phyloP scores from a whole-genome alignment of 2,888 invertebrate species.

The Entomobrya proxima region DNA sequence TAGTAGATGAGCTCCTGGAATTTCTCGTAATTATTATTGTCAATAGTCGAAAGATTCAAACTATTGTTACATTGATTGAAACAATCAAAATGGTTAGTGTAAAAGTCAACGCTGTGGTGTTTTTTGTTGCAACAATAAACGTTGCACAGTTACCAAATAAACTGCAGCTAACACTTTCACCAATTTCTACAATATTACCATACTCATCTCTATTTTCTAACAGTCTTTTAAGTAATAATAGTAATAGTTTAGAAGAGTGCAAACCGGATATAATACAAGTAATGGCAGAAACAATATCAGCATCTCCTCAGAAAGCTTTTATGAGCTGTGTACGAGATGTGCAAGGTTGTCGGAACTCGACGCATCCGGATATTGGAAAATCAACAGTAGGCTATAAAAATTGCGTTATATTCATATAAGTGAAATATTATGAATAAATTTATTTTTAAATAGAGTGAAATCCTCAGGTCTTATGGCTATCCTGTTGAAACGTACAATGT shows the following conservation, averaged over 20 bases:
- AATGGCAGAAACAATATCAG: neutral
- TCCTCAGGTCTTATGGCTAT: neutral
- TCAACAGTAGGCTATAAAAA: no score
- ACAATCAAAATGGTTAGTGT: neutral
- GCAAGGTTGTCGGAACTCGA: neutral
- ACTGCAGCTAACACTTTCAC: neutral
- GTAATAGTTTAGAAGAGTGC: neutral
- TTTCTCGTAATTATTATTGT: no score
- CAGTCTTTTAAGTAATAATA: neutral
- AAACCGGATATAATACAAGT: neutral
- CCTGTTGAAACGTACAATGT: conserved; percentile 12
- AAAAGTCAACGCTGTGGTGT: neutral
- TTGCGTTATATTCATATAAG: no score
- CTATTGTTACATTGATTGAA: no score
- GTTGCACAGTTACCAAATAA: neutral
- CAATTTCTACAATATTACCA: neutral
- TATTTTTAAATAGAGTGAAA: no score
- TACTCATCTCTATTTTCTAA: neutral
- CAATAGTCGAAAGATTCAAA: no score
- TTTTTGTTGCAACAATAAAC: neutral
- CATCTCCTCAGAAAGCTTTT: neutral
- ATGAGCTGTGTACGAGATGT: neutral
- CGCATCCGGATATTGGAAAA: neutral
- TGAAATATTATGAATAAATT: no score
- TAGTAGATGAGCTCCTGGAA: no score